Evolutionary conservation across 2,797 vertebrate species (phyloP).

Genomic region (Chelon labrosus): DNA sequence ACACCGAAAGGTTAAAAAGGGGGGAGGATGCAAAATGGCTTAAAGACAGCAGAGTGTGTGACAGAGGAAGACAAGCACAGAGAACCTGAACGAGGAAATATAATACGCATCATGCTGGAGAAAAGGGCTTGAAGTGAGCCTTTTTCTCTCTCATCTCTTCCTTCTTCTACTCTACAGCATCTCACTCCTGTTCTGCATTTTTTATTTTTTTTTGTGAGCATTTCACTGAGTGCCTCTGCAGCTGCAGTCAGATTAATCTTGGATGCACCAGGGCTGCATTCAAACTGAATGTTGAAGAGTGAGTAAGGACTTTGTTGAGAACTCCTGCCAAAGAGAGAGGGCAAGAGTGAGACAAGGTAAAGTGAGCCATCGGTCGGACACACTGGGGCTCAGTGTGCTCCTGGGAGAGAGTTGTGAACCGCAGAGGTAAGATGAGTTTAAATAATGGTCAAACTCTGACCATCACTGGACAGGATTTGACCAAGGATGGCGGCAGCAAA

Average conservation of each 20-base stretch:
- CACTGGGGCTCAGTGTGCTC: constrained; percentile 45
- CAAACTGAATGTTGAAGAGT: constrained; percentile 33
- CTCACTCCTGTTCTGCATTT: constrained; percentile 13
- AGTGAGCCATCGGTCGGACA: constrained; percentile 15
- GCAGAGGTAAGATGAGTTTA: constrained; percentile 61
- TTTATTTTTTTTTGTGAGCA: not conserved
- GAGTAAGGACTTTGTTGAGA: constrained; percentile 49
- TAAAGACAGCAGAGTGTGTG: constrained; percentile 54
- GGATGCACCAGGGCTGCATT: constrained; percentile 41
- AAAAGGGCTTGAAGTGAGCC: constrained; percentile 9
- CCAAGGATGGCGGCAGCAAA: constrained; percentile 47
- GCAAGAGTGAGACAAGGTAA: not conserved
- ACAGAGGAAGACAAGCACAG: constrained; percentile 25
- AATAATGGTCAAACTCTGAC: constrained; percentile 61
- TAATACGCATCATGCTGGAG: constrained; percentile 27
- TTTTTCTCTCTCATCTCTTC: constrained; percentile 31
- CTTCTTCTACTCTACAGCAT: constrained; percentile 6
- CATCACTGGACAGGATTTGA: constrained; percentile 48
- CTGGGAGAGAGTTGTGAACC: constrained; percentile 13
- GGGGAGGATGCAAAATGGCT: constrained; percentile 62
- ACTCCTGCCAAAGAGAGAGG: constrained; percentile 36
- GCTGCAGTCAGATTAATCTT: constrained; percentile 30
- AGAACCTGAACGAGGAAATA: constrained; percentile 26
- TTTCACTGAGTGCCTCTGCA: constrained; percentile 29
- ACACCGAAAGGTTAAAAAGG: constrained; percentile 70